Evolutionary conservation across 2,888 invertebrate genomes (phyloP), one percentile per base, ranked within the genome.

Genomic region (Branchipolynoe longqiensis): DNA sequence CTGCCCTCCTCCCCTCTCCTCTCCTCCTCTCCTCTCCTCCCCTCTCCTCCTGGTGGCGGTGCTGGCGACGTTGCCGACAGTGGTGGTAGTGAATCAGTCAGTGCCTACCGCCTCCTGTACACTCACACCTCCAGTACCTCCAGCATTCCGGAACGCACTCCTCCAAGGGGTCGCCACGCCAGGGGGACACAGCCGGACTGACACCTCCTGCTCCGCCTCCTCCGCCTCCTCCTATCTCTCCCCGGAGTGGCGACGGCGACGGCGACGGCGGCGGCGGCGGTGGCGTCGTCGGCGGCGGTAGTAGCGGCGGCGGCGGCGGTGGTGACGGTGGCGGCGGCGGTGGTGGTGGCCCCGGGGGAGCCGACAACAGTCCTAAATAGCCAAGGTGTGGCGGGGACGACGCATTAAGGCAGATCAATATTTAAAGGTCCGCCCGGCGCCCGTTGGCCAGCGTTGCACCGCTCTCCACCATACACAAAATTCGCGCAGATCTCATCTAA

Each of bases 341-440:
- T 14, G 28, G 31, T 14, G 33, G 36, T 69, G 69, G 36, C n/a
- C n/a, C n/a, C n/a, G n/a, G n/a, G n/a, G n/a, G n/a, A n/a, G n/a
- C n/a, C n/a, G n/a, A n/a, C n/a, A n/a, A n/a, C n/a, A 18, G 18
- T 69, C 33, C 18, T 38, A 69, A 69, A 69, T 69, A 14, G 69
- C 69, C 38, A 69, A 38, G 69, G 69, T 38, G 38, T 38, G 36
- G n/a, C 69, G 36, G 25, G 69, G 6, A 33, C 25, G 33, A n/a
- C 69, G 69, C 69, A 69, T 69, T 69, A 69, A 69, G 38, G 18
- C 4, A 2, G 38, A 69, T 69, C 69, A 69, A 69, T 69, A 69
- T 33, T 69, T 69, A 36, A 69, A 62, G 62, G 25, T 33, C 58
- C 58, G n/a, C n/a, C 62, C 33, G n/a, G 14, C 22, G 36, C 62